phyloP scores from a whole-genome alignment of 1,140 invertebrate genomes.

The Achroia grisella region DNA sequence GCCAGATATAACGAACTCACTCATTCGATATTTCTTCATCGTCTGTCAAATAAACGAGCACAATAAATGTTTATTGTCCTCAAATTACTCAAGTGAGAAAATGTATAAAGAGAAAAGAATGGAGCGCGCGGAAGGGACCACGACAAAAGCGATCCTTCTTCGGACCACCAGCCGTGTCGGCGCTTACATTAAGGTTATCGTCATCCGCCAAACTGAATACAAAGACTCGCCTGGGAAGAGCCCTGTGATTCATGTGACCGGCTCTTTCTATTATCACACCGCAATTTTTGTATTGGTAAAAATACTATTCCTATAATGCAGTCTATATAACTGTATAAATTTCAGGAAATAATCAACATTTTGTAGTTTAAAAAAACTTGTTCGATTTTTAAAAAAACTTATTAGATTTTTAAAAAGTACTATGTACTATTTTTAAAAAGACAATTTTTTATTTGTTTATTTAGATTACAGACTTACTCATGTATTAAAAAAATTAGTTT shows the following conservation, averaged over 20 bases:
- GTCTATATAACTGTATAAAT: not conserved
- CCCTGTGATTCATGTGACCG: constrained; percentile 59
- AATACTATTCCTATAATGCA: constrained; percentile 21
- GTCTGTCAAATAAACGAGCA: constrained; percentile 63
- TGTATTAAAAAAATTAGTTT: too few species aligned
- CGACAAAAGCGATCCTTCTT: constrained; percentile 69
- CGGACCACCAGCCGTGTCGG: constrained; percentile 65
- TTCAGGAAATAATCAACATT: too few species aligned
- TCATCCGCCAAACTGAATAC: constrained; percentile 66
- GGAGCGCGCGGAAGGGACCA: constrained; percentile 56
- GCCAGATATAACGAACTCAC: constrained; percentile 43
- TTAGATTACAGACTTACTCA: too few species aligned
- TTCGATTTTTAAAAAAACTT: too few species aligned
- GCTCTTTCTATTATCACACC: constrained; percentile 48
- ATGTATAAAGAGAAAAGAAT: constrained; percentile 70
- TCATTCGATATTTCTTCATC: constrained; percentile 64
- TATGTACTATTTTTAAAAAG: too few species aligned
- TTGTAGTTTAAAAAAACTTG: too few species aligned
- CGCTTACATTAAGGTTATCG: constrained; percentile 72
- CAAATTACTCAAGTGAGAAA: constrained; percentile 71
- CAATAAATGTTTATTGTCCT: constrained; percentile 70
- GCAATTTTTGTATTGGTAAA: constrained; percentile 40
- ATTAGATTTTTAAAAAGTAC: too few species aligned
- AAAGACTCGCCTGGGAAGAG: constrained; percentile 53
- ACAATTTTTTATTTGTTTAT: too few species aligned